Evolutionary conservation across 2,888 invertebrate species (phyloP), one percentile per base, ranked within the genome.

Genomic region (Brachypalpus laphriformis): DNA sequence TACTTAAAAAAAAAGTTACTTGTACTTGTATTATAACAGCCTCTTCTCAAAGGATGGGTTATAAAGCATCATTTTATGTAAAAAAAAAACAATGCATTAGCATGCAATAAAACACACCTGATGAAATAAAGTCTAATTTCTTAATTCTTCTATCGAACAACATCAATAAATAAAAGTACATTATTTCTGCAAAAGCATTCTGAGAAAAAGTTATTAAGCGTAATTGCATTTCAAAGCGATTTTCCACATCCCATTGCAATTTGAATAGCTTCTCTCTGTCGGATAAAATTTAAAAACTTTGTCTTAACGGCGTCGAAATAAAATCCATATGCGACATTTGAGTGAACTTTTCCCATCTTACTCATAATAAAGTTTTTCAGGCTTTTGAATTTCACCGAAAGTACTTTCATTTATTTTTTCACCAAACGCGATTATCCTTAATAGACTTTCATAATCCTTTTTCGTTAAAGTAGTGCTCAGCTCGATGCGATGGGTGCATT

Each of bases 401-500:
- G 83, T 80, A 75, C 80, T 85, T 70, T 71, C 63, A 71, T 80
- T 80, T 75, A 72, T 37, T 70, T 74, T 78, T 74, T 66, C 40
- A 49, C 63, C 70, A 85, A 85, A 85, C 70, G 54, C 80, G 83
- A 85, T 85, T 85, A 80, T 78, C 75, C 80, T 85, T 85, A 85
- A 85, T 85, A 75, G 75, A 80, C 80, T 85, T 85, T 85, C 75
- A 85, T 85, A 85, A 85, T 85, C 83, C 83, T 80, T 85, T 83
- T 80, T 75, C 65, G 63, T 65, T 31, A 42, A 28, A 70, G 47
- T 63, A 49, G 54, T 63, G 47, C 45, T 74, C 71, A 56, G 34
- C 68, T 49, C 56, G 54, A 72, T 63, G 78, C 56, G 54, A 72
- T 63, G 78, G 68, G 74, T 75, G 65, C 74, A 85, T 25, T 25